A percentile compares a stretch with the other conserved stretches of the same genome.
These are phyloP conservation scores for Sinosuthora webbiana DNA, from an alignment of 2,113 vertebrate species.

Conservation along the genomic window DNA sequence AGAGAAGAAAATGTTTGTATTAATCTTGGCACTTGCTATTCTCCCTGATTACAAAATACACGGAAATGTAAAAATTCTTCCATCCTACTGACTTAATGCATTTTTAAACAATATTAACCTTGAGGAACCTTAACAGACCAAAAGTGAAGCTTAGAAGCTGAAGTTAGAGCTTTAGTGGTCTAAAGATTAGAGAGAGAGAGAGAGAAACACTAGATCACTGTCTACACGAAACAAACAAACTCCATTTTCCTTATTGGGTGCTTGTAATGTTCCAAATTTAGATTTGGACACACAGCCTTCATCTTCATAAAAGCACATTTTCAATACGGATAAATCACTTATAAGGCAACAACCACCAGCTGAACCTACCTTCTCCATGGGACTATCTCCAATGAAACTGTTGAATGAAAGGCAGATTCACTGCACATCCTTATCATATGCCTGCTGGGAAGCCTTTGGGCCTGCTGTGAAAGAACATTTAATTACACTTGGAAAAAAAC, in stretches of 20 bases:
- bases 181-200: background rate
- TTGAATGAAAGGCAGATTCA: background rate
- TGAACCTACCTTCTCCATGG: background rate
- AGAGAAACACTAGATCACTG: background rate
- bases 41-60: background rate
- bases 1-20: background rate
- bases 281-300: background rate
- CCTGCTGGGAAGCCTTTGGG: background rate
- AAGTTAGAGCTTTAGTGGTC: background rate
- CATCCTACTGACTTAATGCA: background rate
- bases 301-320: background rate
- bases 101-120: background rate
- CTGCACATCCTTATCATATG: background rate
- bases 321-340: background rate
- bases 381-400: background rate
- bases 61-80: background rate
- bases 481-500: rapidly evolving
- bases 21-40: background rate
- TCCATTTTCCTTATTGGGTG: background rate
- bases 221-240: background rate
- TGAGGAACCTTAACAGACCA: background rate
- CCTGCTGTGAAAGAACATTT: background rate
- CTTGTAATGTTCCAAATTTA: background rate
- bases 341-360: background rate
- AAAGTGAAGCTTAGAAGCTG: background rate